Evolutionary conservation across 2,113 vertebrate species (phyloP).

Genomic region (Salvelinus namaycush): DNA sequence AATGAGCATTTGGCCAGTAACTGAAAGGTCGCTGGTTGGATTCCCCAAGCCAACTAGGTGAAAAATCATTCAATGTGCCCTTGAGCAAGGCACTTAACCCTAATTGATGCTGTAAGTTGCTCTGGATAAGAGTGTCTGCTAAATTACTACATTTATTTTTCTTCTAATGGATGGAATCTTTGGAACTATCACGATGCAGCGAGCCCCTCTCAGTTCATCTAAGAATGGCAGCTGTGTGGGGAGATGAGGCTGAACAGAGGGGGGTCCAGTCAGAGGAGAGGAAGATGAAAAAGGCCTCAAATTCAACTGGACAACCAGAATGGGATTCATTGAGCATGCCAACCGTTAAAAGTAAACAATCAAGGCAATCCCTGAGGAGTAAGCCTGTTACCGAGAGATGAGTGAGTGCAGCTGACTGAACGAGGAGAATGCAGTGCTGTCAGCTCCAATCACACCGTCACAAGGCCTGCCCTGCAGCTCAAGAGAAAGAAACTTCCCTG

Average conservation of each 20-base stretch:
- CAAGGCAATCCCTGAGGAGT: constrained; percentile 1
- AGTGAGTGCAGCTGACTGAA: not conserved
- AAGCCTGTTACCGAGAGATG: not conserved
- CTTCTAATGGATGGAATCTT: not conserved
- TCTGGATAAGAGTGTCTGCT: no score
- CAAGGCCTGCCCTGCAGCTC: not conserved
- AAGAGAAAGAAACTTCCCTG: not conserved
- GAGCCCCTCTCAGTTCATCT: not conserved
- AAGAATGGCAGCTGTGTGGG: not conserved
- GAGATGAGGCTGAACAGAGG: not conserved
- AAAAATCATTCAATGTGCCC: no score
- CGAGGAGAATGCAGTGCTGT: not conserved
- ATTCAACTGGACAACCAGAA: constrained; percentile 14
- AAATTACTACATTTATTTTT: no score
- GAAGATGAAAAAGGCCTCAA: constrained; percentile 4
- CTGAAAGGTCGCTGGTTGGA: no score
- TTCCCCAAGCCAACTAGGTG: no score
- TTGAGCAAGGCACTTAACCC: no score
- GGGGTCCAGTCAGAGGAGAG: not conserved
- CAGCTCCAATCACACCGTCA: not conserved
- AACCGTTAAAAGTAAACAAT: constrained; percentile 6
- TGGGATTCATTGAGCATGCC: constrained; percentile 8
- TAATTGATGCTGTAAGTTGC: no score
- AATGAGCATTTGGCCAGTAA: no score
- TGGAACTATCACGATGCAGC: no score